Evolutionary conservation across 2,888 invertebrate genomes (phyloP).

Genomic region (Eristalinus sepulchralis): DNA sequence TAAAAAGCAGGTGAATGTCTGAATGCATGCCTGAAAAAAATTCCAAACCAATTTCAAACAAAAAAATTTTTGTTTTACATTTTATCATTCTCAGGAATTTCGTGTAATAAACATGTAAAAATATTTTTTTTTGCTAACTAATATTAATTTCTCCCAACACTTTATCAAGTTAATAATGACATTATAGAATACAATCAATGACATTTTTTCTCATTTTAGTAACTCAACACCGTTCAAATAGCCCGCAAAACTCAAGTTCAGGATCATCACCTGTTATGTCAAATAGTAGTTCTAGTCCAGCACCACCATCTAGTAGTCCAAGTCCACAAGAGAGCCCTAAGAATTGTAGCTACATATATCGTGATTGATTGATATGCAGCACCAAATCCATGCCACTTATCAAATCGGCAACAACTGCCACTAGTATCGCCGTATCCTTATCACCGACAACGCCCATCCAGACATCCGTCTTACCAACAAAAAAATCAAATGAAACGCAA

Average conservation of each 20-base stretch:
- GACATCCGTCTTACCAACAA: slow-evolving; percentile 18
- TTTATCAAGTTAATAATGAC: background rate
- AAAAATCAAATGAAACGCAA: slow-evolving; percentile 54
- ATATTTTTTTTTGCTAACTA: no score
- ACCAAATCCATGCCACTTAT: slow-evolving; percentile 81
- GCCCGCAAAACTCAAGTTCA: slow-evolving; percentile 81
- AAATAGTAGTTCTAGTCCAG: slow-evolving; percentile 82
- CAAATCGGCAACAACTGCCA: slow-evolving; percentile 75
- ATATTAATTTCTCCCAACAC: no score
- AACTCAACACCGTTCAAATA: slow-evolving; percentile 82
- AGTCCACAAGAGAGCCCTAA: slow-evolving; percentile 82
- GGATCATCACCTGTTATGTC: slow-evolving; percentile 81
- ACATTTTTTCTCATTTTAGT: slow-evolving; percentile 75
- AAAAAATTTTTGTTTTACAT: no score
- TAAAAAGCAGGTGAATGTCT: no score
- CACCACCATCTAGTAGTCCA: slow-evolving; percentile 81
- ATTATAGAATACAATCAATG: slow-evolving; percentile 4
- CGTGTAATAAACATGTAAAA: no score
- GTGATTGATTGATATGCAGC: slow-evolving; percentile 82
- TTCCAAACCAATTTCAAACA: no score
- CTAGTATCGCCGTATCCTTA: slow-evolving; percentile 32
- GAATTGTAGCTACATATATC: slow-evolving; percentile 82
- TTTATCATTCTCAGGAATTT: no score
- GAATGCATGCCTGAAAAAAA: no score
- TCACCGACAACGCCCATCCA: slow-evolving; percentile 45